Conservation (phyloP, 1,140 invertebrate genomes). For the Yoshiicerus persimilis region DNA sequence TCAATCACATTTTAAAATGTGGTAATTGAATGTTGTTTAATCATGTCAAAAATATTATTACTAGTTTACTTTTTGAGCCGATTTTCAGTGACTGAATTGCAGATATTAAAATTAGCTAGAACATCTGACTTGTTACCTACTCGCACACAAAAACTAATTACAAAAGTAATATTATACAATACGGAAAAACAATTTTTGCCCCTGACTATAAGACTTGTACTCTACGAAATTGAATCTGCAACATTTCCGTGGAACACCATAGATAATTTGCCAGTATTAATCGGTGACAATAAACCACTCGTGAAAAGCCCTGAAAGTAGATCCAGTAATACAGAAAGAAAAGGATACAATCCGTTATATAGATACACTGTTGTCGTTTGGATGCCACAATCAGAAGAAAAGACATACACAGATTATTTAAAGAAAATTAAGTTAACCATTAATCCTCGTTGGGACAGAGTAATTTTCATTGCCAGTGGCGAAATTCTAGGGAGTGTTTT, state of each 20-base stretch:
- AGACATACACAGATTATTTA: background rate
- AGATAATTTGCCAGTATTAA: background rate
- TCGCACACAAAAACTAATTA: too few species aligned
- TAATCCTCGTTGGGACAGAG: background rate
- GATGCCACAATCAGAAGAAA: background rate
- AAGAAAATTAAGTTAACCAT: background rate
- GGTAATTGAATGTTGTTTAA: too few species aligned
- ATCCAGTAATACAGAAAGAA: background rate
- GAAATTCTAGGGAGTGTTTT: background rate
- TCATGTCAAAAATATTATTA: too few species aligned
- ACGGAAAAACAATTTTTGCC: too few species aligned
- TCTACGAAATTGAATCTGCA: too few species aligned
- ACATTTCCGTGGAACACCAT: background rate
- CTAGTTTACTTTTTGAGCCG: too few species aligned
- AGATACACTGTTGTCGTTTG: background rate
- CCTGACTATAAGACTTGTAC: too few species aligned
- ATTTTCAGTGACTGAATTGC: too few species aligned
- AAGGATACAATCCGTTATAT: background rate
- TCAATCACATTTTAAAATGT: too few species aligned
- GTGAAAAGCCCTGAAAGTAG: background rate
- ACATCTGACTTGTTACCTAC: too few species aligned
- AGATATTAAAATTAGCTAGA: too few species aligned
- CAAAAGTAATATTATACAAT: too few species aligned
- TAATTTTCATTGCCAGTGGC: background rate
- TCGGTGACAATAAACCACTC: background rate